Evolutionary conservation across 2,797 vertebrate species (phyloP), one percentile per base, ranked within the genome.

Genomic region (Epinephelus coioides): DNA sequence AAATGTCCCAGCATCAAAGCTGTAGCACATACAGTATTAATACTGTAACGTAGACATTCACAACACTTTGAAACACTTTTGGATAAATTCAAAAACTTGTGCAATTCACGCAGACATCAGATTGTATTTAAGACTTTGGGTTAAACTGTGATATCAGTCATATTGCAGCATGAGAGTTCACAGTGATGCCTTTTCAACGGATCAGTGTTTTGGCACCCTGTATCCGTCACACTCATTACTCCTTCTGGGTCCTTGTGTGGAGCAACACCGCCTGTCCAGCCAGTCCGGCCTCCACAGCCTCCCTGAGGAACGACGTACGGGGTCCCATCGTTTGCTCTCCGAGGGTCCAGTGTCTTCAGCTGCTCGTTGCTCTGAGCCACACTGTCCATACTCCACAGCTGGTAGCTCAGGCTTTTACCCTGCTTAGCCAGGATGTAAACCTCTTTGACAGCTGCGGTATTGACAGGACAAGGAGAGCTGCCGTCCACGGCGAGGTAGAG

Each of bases 351-450:
- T 44, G 92, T 93, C 6, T 55, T 94, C 56, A 98, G 95, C 83
- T 98, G 97, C 19, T 81, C 59, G 19, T 98, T 98, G 92, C 97
- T 98, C 11, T 91, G 89, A 27, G 89, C 89, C 2, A 97, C 67
- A 0, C 80, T 86, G 49, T 94, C 87, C 38, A 96, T 91, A 70
- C 86, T 94, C 97, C 97, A 98, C 76, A 98, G 91, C 91, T 97
- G 97, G 86, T 96, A 97, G 55, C 92, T 96, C 68, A 96, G 92
- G 82, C 97, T 98, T 88, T 98, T 98, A 40, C 97, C 97, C 89
- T 98, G 97, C 87, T 98, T 98, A n/a, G 96, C 95, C 23, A 98
- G 90, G 79, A 98, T 76, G 84, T 95, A 95, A n/a, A 91, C 78
- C 44, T 97, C 92, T 46, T 83, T 85, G 3, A 90, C 67, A 0